These are phyloP conservation scores for Myrmecobius fasciatus DNA, from an alignment of 2,113 vertebrate species.

Conservation along the genomic window DNA sequence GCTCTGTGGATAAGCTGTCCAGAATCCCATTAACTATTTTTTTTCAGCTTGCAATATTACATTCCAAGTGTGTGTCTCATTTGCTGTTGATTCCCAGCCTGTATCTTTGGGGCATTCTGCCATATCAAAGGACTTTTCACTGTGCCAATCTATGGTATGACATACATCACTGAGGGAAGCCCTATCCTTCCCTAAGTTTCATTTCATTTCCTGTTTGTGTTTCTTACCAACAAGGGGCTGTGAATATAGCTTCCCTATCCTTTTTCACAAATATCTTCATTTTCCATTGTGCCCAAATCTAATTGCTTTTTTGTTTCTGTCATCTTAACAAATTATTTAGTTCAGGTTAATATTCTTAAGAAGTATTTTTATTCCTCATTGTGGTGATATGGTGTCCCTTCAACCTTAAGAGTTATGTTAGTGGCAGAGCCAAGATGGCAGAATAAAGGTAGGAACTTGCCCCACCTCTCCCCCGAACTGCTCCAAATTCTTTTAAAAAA, in stretches of 20 bases:
- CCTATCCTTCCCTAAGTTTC: conserved; percentile 14
- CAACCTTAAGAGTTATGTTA: not conserved
- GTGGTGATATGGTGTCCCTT: not conserved
- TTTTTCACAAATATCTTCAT: not conserved
- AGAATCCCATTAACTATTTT: conserved; percentile 65
- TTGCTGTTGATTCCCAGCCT: conserved; percentile 40
- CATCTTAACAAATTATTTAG: not conserved
- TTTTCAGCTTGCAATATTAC: conserved; percentile 15
- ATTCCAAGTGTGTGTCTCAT: conserved; percentile 60
- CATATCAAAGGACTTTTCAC: conserved; percentile 45
- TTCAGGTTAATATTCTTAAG: not conserved
- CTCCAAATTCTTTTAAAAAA: too few relatives aligned
- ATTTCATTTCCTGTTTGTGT: conserved; percentile 23
- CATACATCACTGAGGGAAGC: not conserved
- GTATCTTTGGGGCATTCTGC: conserved; percentile 4
- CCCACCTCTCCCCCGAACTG: too few relatives aligned
- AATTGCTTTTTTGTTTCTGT: conserved; percentile 19
- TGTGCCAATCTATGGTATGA: conserved; percentile 6
- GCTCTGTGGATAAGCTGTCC: conserved; percentile 54
- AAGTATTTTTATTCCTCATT: not conserved
- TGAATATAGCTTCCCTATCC: not conserved
- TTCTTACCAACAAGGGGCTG: not conserved
- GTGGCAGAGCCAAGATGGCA: not conserved
- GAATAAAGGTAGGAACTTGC: too few relatives aligned
- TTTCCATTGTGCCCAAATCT: not conserved